Percentiles rank a stretch among this genome's conserved stretches.
These are phyloP conservation scores for Xiphorhynchus erythropygius DNA, from an alignment of 2,797 vertebrate species.

Conservation along the genomic window DNA sequence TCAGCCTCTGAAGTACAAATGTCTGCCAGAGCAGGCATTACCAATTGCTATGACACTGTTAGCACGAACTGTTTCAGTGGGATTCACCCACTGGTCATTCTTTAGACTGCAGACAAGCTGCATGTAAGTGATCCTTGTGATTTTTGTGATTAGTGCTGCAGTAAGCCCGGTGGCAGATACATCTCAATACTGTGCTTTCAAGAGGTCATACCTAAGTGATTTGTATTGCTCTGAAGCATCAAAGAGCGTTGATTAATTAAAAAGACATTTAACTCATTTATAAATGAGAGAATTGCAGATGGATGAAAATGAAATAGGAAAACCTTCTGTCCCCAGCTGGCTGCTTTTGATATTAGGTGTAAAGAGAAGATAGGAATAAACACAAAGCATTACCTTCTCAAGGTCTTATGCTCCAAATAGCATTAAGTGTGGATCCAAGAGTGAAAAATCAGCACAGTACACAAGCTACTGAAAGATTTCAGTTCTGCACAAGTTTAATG, in stretches of 20 bases:
- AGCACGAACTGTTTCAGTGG: not conserved
- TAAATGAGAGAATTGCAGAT: not conserved
- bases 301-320: not conserved
- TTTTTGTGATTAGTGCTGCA: not conserved
- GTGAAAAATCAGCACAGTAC: slow-evolving; percentile 40
- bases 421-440: slow-evolving; percentile 44
- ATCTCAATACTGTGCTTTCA: not conserved
- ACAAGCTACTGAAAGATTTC: slow-evolving; percentile 31
- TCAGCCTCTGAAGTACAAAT: not conserved
- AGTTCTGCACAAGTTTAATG: slow-evolving; percentile 26
- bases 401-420: slow-evolving; percentile 53
- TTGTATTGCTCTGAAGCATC: not conserved
- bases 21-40: not conserved
- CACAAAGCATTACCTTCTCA: slow-evolving; percentile 37
- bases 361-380: slow-evolving; percentile 3
- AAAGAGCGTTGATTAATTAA: slow-evolving; percentile 2
- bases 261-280: slow-evolving; percentile 12
- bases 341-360: slow-evolving; percentile 34
- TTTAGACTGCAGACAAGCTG: not conserved
- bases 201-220: not conserved
- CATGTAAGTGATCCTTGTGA: not conserved
- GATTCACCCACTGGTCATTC: not conserved
- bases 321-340: not conserved
- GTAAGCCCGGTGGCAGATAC: not conserved
- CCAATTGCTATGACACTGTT: not conserved